phyloP scores from a whole-genome alignment of 1,140 invertebrate genomes.

The Elysia chlorotica region DNA sequence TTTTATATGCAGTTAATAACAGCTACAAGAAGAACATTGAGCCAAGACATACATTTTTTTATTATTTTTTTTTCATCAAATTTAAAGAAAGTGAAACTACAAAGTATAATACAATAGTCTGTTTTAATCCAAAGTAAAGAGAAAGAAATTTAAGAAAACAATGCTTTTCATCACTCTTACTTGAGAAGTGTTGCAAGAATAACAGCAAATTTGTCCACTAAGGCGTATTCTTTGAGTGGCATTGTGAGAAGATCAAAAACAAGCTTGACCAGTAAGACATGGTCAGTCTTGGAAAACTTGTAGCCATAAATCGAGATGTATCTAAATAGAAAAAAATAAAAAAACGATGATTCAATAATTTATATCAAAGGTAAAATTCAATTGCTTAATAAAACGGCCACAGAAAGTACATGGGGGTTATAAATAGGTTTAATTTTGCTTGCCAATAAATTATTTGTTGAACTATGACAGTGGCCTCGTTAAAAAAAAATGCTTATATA shows the following conservation, averaged over 20 bases:
- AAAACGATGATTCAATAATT: too few species aligned
- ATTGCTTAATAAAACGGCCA: too few species aligned
- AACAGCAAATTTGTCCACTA: constrained; percentile 72
- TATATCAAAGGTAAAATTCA: too few species aligned
- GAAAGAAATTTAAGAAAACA: too few species aligned
- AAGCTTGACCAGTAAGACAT: constrained; percentile 84
- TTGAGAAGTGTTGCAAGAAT: constrained; percentile 58
- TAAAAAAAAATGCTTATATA: background rate
- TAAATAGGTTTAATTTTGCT: background rate
- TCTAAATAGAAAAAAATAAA: constrained; percentile 47
- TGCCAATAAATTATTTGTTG: background rate
- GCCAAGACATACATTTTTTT: too few species aligned
- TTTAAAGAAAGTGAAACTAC: too few species aligned
- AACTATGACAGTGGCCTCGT: background rate
- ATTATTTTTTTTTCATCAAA: too few species aligned
- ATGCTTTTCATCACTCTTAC: too few species aligned
- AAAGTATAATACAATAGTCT: too few species aligned
- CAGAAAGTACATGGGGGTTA: background rate
- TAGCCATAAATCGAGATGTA: constrained; percentile 83
- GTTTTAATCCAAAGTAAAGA: too few species aligned
- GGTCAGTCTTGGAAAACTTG: constrained; percentile 89
- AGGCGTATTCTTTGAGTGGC: constrained; percentile 76
- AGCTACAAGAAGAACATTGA: too few species aligned
- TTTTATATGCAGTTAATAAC: too few species aligned
- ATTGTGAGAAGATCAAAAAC: constrained; percentile 78